A percentile compares a stretch with the other conserved stretches of the same genome.
phyloP scores from a whole-genome alignment of 2,113 vertebrate genomes.

The Oriolus oriolus region DNA sequence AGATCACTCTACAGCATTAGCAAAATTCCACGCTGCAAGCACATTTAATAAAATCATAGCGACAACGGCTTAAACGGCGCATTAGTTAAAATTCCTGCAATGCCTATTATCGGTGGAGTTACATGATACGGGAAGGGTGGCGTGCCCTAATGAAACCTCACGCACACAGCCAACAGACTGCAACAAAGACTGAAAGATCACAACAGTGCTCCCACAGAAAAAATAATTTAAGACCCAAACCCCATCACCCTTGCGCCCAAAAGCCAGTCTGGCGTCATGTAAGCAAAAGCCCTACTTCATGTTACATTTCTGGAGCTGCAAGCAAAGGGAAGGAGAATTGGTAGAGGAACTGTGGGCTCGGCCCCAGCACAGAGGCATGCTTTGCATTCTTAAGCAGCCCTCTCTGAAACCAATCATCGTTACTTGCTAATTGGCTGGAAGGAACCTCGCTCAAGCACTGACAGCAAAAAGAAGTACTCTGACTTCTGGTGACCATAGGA shows the following conservation, averaged over 20 bases:
- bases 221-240: neutral
- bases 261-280: neutral
- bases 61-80: neutral
- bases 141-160: neutral
- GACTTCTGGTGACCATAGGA: constrained; percentile 11
- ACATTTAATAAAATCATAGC: constrained; percentile 24
- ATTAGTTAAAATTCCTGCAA: constrained; percentile 43
- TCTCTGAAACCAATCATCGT: constrained; percentile 36
- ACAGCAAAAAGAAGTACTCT: constrained; percentile 25
- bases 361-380: neutral
- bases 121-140: neutral
- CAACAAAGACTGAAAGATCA: constrained; percentile 14
- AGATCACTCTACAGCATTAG: constrained; percentile 15
- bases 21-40: constrained; percentile 7
- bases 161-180: neutral
- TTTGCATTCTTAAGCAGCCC: constrained; percentile 46
- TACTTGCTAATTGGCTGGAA: constrained; percentile 47
- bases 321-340: neutral
- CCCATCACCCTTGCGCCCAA: neutral
- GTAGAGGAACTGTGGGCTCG: neutral
- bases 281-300: neutral
- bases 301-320: neutral
- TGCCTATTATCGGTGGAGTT: neutral
- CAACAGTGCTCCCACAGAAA: neutral
- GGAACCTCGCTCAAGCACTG: constrained; percentile 11